Conservation (phyloP, 2,113 vertebrate genomes). For the Spea multiplicata region DNA sequence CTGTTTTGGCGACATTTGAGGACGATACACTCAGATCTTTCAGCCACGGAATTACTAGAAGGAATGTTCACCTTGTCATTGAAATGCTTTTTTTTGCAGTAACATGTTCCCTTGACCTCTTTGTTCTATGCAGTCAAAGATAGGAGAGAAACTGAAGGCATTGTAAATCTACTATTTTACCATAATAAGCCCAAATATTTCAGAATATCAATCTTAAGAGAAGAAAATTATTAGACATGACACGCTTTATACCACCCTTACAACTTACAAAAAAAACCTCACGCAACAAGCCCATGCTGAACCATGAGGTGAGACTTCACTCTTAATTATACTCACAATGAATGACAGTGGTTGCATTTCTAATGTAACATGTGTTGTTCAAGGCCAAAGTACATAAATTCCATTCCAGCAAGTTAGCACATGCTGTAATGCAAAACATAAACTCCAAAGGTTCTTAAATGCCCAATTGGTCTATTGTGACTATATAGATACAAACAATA, state of each 20-base stretch:
- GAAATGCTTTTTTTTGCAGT: constrained; percentile 67
- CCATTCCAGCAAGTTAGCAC: constrained; percentile 56
- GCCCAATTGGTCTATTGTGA: no score
- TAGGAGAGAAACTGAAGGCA: constrained; percentile 68
- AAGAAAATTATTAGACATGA: constrained; percentile 80
- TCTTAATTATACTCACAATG: constrained; percentile 76
- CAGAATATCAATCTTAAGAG: constrained; percentile 69
- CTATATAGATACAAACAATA: no score
- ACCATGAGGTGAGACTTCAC: constrained; percentile 90
- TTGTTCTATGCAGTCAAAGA: constrained; percentile 73
- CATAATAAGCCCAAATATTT: constrained; percentile 72
- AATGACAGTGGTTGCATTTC: constrained; percentile 67
- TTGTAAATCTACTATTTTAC: constrained; percentile 79
- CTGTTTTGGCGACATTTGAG: constrained; percentile 94
- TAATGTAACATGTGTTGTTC: constrained; percentile 67
- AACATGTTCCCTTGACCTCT: constrained; percentile 69
- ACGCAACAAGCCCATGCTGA: constrained; percentile 75
- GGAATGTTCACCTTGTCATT: constrained; percentile 73
- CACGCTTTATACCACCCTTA: constrained; percentile 81
- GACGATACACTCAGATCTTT: constrained; percentile 84
- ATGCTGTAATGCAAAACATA: no score
- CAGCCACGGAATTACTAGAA: constrained; percentile 73
- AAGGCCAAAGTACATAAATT: constrained; percentile 55
- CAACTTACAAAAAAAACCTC: constrained; percentile 79
- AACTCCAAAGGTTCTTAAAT: no score